Conservation (phyloP, 2,113 vertebrate genomes). For the Sula dactylatra region DNA sequence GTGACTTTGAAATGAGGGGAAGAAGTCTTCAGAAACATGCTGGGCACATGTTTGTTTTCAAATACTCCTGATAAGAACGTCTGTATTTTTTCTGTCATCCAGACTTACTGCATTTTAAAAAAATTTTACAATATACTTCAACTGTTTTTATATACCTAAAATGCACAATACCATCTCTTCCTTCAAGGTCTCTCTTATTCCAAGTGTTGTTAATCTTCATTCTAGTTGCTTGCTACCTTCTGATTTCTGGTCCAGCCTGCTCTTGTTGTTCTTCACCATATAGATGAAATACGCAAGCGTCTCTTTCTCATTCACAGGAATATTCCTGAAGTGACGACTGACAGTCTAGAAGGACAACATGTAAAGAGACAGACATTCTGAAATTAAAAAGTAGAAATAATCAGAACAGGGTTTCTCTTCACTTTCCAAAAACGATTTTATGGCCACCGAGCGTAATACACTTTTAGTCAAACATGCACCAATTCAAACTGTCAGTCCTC, state of each 20-base stretch:
- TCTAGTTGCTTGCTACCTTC: slow-evolving; percentile 90
- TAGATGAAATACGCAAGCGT: slow-evolving; percentile 98
- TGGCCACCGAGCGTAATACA: neutral
- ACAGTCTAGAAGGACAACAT: slow-evolving; percentile 82
- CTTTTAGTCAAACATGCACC: slow-evolving; percentile 8
- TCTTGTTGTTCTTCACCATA: slow-evolving; percentile 99
- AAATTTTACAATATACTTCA: slow-evolving; percentile 67
- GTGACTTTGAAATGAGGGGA: slow-evolving; percentile 46
- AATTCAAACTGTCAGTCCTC: neutral
- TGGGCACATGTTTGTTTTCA: slow-evolving; percentile 64
- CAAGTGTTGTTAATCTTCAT: slow-evolving; percentile 57
- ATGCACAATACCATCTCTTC: slow-evolving; percentile 54
- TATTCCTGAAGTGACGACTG: slow-evolving; percentile 98
- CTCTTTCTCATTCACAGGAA: slow-evolving; percentile 97
- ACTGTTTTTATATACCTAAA: slow-evolving; percentile 63
- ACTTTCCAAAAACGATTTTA: neutral
- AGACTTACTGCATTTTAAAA: slow-evolving; percentile 58
- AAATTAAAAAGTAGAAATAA: slow-evolving; percentile 19
- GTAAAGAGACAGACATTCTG: neutral
- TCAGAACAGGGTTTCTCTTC: neutral
- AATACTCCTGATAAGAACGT: slow-evolving; percentile 63
- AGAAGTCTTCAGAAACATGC: slow-evolving; percentile 69
- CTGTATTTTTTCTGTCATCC: slow-evolving; percentile 66
- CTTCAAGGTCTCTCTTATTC: neutral
- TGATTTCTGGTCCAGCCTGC: slow-evolving; percentile 93